Percentiles rank a stretch among this genome's conserved stretches.
Conservation (phyloP, 2,797 vertebrate genomes). For the Hippoglossus hippoglossus region DNA sequence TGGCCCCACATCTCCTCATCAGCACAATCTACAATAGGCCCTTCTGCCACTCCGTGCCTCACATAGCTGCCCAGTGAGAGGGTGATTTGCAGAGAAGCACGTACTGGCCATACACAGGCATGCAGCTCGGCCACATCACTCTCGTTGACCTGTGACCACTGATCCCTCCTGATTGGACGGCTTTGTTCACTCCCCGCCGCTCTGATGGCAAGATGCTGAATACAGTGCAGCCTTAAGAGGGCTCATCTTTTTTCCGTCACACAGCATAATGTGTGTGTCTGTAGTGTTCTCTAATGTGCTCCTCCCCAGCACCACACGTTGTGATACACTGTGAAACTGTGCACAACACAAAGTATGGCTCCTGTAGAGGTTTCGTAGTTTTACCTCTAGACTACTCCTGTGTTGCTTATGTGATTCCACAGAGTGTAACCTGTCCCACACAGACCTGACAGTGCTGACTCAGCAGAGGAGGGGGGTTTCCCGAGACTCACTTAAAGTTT, state of each 20-base stretch:
- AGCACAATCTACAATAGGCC: constrained; percentile 73
- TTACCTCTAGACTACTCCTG: too few species aligned
- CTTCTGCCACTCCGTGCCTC: constrained; percentile 66
- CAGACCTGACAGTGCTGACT: not conserved
- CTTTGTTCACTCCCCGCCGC: constrained; percentile 17
- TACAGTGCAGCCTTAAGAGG: constrained; percentile 9
- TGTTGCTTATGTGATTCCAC: not conserved
- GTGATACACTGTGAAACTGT: not conserved
- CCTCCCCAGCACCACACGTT: not conserved
- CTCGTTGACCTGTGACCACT: constrained; percentile 53
- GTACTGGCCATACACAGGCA: constrained; percentile 51
- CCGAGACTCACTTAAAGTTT: constrained; percentile 20
- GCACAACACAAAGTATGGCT: not conserved
- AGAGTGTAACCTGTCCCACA: not conserved
- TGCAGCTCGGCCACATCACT: constrained; percentile 57
- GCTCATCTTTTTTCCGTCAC: not conserved
- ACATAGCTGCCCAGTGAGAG: constrained; percentile 60
- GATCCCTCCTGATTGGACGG: constrained; percentile 57
- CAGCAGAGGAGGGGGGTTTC: not conserved
- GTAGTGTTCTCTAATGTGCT: not conserved
- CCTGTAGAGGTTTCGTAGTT: too few species aligned
- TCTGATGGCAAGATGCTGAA: constrained; percentile 21
- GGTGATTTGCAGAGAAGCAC: constrained; percentile 52
- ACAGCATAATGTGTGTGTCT: not conserved
- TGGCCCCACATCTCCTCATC: constrained; percentile 67